Evolutionary conservation across 1,140 invertebrate species (phyloP).

Genomic region (Drosophila orosa): DNA sequence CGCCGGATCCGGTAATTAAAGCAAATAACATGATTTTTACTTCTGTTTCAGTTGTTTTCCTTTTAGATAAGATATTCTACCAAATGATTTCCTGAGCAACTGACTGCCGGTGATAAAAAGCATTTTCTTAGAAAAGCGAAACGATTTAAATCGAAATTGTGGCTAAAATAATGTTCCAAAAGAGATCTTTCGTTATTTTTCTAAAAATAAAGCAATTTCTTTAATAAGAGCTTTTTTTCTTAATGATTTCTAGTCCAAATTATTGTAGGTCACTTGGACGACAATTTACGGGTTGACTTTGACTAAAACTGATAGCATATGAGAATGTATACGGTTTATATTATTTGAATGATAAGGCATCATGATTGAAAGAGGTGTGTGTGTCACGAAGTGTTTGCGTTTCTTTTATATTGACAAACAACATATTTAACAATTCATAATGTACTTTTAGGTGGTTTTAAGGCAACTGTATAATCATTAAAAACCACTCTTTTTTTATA

Average conservation of each 20-base stretch:
- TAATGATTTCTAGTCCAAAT: neutral
- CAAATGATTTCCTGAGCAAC: neutral
- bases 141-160: neutral
- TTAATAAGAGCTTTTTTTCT: neutral
- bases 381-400: neutral
- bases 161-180: neutral
- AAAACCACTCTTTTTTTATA: neutral
- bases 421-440: slow-evolving; percentile 10
- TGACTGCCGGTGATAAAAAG: neutral
- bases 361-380: slow-evolving; percentile 9
- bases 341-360: neutral
- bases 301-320: slow-evolving; percentile 10
- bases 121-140: neutral
- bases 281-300: slow-evolving; percentile 3
- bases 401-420: neutral
- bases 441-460: neutral
- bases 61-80: slow-evolving; percentile 41
- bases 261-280: neutral
- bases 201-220: neutral
- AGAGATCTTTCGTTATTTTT: neutral
- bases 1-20: slow-evolving; percentile 14
- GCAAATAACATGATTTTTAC: slow-evolving; percentile 14
- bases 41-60: neutral
- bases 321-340: neutral
- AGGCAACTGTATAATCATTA: slow-evolving; percentile 11